These are phyloP conservation scores for Lymantria monacha DNA, from an alignment of 2,888 invertebrate species.

Conservation along the genomic window DNA sequence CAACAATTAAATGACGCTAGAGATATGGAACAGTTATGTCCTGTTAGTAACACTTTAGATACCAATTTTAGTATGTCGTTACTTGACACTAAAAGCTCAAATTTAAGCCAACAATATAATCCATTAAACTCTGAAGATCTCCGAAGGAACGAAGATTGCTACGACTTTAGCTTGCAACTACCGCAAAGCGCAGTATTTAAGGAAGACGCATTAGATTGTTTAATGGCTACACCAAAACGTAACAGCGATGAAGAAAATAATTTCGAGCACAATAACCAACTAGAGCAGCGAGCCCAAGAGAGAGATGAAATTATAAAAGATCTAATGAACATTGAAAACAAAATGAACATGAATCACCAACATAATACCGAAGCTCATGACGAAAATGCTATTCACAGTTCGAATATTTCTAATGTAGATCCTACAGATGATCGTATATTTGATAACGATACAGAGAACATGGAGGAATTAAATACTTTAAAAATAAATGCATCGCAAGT, in stretches of 20 bases:
- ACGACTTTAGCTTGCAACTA: constrained; percentile 67
- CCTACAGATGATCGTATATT: constrained; percentile 26
- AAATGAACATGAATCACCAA: constrained; percentile 51
- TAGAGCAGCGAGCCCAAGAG: constrained; percentile 56
- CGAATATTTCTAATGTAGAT: constrained; percentile 34
- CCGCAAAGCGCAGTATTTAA: constrained; percentile 65
- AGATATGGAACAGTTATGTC: constrained; percentile 67
- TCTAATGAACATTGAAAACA: constrained; percentile 71
- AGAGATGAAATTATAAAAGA: constrained; percentile 73
- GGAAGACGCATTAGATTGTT: constrained; percentile 66
- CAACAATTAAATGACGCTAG: constrained; percentile 64
- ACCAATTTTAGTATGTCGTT: constrained; percentile 69
- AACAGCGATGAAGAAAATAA: constrained; percentile 49
- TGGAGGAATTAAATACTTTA: constrained; percentile 19
- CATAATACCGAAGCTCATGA: constrained; percentile 33
- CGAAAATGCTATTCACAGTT: constrained; percentile 29
- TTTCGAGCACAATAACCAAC: constrained; percentile 43
- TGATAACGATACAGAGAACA: constrained; percentile 30
- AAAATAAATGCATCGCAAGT: constrained; percentile 33
- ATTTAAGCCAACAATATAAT: constrained; percentile 60
- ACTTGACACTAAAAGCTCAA: constrained; percentile 60
- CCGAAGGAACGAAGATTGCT: constrained; percentile 65
- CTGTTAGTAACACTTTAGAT: constrained; percentile 63
- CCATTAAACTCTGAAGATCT: constrained; percentile 62
- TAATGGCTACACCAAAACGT: constrained; percentile 66